A percentile compares a stretch with the other conserved stretches of the same genome.
Evolutionary conservation across 1,140 invertebrate species (phyloP).

Genomic region (Medauroidea extradentata): DNA sequence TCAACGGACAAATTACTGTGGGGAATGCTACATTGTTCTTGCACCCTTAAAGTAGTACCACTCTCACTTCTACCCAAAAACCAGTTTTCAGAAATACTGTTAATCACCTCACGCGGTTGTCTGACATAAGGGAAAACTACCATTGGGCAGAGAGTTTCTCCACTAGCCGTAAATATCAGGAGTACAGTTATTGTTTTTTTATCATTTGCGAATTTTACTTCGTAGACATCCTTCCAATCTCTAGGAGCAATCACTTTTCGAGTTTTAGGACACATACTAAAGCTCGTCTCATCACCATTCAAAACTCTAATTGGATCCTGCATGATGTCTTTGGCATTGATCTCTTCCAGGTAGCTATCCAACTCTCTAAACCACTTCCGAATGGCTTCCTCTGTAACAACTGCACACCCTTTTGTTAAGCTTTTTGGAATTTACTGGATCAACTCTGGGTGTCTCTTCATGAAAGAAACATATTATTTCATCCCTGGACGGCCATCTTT

Average conservation of each 20-base stretch:
- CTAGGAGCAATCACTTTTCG: conserved; percentile 30
- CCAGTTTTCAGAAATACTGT: too few species aligned
- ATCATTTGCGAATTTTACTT: conserved; percentile 4
- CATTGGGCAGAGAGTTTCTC: background rate
- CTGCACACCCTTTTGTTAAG: conserved; percentile 31
- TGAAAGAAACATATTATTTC: conserved; percentile 38
- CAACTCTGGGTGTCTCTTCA: conserved; percentile 35
- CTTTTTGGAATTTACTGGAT: conserved; percentile 30
- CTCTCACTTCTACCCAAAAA: too few species aligned
- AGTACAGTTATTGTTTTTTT: too few species aligned
- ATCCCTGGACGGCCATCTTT: too few species aligned
- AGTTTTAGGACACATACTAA: conserved; percentile 22
- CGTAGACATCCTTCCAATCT: conserved; percentile 24
- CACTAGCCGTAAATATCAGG: background rate
- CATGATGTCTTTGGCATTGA: conserved; percentile 26
- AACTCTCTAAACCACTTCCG: conserved; percentile 38
- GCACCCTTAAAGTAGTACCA: too few species aligned
- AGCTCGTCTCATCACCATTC: conserved; percentile 31
- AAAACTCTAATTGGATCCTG: conserved; percentile 26
- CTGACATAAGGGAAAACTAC: background rate
- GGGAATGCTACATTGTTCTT: too few species aligned
- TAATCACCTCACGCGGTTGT: conserved; percentile 11
- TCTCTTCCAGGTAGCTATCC: conserved; percentile 25
- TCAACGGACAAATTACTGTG: too few species aligned
- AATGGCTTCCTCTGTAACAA: conserved; percentile 35